phyloP scores from a whole-genome alignment of 2,888 invertebrate species.

The Ferdinandea cuprea region DNA sequence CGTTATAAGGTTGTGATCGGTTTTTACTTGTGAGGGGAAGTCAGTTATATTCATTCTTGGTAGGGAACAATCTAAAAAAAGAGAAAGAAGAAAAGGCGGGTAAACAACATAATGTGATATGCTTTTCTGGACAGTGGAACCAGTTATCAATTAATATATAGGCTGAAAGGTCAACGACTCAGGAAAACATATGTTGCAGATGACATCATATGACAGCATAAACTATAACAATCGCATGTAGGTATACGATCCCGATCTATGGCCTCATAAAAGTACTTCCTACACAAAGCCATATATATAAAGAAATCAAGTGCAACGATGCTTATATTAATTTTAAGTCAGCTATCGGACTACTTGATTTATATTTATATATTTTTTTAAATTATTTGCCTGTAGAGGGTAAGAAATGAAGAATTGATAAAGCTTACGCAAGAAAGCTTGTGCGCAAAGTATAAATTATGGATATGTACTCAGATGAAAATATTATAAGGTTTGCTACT shows the following conservation, averaged over 20 bases:
- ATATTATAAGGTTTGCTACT: too few relatives aligned
- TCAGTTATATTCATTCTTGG: not conserved
- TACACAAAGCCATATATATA: too few relatives aligned
- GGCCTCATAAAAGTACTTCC: not conserved
- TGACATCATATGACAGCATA: not conserved
- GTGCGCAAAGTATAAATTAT: not conserved
- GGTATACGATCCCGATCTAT: not conserved
- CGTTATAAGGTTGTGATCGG: slow-evolving; percentile 8
- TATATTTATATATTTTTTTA: too few relatives aligned
- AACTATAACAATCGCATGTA: not conserved
- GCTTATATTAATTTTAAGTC: not conserved
- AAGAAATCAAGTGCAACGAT: not conserved
- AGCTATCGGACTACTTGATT: not conserved
- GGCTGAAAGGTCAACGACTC: not conserved
- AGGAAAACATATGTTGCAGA: too few relatives aligned
- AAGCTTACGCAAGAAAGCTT: not conserved
- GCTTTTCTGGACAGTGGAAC: not conserved
- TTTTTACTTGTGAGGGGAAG: too few relatives aligned
- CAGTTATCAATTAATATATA: not conserved
- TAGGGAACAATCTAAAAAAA: not conserved
- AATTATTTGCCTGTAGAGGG: not conserved
- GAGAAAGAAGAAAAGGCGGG: not conserved
- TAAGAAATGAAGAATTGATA: not conserved
- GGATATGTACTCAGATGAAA: not conserved
- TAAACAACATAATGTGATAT: not conserved